A percentile compares a stretch with the other conserved stretches of the same genome.
Conservation (phyloP, 2,113 vertebrate species). For the Calidris pugnax region DNA sequence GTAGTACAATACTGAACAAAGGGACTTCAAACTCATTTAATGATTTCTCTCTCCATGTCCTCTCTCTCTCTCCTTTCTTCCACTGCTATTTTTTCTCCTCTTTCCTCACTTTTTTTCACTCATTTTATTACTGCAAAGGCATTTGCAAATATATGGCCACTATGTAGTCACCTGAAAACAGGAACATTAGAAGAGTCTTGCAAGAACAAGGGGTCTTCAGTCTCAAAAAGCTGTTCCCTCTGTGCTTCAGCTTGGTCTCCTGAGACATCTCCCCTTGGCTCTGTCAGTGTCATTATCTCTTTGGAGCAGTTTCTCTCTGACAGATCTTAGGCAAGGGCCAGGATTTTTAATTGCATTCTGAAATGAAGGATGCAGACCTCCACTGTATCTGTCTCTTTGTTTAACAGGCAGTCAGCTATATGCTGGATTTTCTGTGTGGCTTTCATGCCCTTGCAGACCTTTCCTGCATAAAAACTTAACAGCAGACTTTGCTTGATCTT, state of each 20-base stretch:
- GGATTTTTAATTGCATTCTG: constrained; percentile 16
- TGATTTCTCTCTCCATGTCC: not conserved
- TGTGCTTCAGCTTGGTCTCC: not conserved
- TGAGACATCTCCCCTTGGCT: not conserved
- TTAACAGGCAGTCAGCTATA: not conserved
- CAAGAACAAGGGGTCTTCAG: not conserved
- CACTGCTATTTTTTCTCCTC: not conserved
- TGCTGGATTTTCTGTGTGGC: not conserved
- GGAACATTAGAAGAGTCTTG: not conserved
- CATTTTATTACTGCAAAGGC: not conserved
- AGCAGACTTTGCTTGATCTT: not conserved
- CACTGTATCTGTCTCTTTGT: not conserved
- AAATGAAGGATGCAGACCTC: not conserved
- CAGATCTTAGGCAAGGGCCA: not conserved
- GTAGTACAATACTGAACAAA: not conserved
- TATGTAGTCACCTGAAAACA: not conserved
- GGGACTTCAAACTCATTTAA: not conserved
- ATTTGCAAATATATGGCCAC: not conserved
- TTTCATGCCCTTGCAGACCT: not conserved
- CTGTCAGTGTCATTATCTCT: not conserved
- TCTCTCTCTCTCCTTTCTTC: not conserved
- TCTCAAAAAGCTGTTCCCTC: not conserved
- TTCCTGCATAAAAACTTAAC: not conserved
- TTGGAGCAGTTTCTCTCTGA: not conserved
- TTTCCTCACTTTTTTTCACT: not conserved